Percentiles rank a stretch among this genome's conserved stretches.
Evolutionary conservation across 1,140 invertebrate genomes (phyloP).

Genomic region (Bombus polaris): DNA sequence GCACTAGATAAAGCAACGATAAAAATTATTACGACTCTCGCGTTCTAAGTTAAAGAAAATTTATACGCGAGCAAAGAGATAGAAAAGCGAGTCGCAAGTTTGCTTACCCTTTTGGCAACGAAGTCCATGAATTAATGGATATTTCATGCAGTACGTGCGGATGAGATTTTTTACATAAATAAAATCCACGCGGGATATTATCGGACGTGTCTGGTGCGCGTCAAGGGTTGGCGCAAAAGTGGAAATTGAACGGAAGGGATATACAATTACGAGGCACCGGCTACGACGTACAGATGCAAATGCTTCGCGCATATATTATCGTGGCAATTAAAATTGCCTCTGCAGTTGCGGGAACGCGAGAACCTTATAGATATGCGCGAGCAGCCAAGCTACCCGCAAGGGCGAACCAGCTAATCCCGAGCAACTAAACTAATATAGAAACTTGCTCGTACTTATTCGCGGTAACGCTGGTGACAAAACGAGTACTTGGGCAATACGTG

Average conservation of each 20-base stretch:
- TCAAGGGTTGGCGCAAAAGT: conserved; percentile 23
- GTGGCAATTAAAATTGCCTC: conserved; percentile 40
- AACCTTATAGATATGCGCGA: conserved; percentile 37
- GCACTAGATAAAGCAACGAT: not conserved
- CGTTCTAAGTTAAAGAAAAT: not conserved
- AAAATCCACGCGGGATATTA: not conserved
- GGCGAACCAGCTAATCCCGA: conserved; percentile 20
- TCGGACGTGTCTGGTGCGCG: not conserved
- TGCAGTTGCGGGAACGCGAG: not conserved
- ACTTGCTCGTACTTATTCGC: conserved; percentile 33
- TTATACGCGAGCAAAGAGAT: not conserved
- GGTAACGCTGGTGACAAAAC: conserved; percentile 23
- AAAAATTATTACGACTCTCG: not conserved
- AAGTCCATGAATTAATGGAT: not conserved
- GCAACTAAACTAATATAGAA: conserved; percentile 44
- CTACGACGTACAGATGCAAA: not conserved
- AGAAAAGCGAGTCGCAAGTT: too few species aligned
- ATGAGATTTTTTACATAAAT: not conserved
- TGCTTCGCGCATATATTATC: conserved; percentile 20
- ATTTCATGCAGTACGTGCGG: not conserved
- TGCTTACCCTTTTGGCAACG: not conserved
- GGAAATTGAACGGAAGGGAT: conserved; percentile 17
- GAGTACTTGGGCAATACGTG: not conserved
- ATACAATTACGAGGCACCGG: not conserved
- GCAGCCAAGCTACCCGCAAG: not conserved